Conservation (phyloP, 1,140 invertebrate species). For the Lepidurus arcticus region DNA sequence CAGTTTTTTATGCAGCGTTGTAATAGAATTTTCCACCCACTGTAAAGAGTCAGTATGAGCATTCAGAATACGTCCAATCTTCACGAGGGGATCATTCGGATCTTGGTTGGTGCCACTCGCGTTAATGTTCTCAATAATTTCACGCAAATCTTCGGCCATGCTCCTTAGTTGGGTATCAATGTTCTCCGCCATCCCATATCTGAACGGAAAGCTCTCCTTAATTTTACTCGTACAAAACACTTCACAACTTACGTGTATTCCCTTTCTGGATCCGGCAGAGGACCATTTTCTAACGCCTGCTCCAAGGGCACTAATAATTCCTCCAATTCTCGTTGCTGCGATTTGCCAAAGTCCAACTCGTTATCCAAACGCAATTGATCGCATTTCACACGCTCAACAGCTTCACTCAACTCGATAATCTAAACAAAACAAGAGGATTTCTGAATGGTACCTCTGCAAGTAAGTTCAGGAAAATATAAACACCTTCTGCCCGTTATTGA, state of each 20-base stretch:
- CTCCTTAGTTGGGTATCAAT: conserved; percentile 86
- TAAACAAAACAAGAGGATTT: conserved; percentile 41
- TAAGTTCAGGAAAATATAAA: background rate
- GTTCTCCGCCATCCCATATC: conserved; percentile 78
- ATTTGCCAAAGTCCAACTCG: conserved; percentile 87
- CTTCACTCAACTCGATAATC: conserved; percentile 77
- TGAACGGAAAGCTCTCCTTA: conserved; percentile 41
- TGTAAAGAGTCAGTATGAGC: conserved; percentile 94
- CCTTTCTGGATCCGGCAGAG: conserved; percentile 76
- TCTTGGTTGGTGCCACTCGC: conserved; percentile 77
- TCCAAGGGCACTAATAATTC: conserved; percentile 79
- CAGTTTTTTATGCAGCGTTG: conserved; percentile 65
- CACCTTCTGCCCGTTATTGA: conserved; percentile 84
- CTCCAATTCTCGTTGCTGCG: conserved; percentile 87
- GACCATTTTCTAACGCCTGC: conserved; percentile 60
- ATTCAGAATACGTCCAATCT: conserved; percentile 88
- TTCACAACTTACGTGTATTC: conserved; percentile 61
- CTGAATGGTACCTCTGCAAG: conserved; percentile 28
- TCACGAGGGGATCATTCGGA: conserved; percentile 70
- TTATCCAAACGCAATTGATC: conserved; percentile 86
- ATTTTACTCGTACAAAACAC: background rate
- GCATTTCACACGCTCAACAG: conserved; percentile 75
- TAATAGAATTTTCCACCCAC: conserved; percentile 77
- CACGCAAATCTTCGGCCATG: conserved; percentile 90
- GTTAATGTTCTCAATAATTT: conserved; percentile 90